Evolutionary conservation across 2,797 vertebrate genomes (phyloP).

Genomic region (Arremon aurantiirostris): DNA sequence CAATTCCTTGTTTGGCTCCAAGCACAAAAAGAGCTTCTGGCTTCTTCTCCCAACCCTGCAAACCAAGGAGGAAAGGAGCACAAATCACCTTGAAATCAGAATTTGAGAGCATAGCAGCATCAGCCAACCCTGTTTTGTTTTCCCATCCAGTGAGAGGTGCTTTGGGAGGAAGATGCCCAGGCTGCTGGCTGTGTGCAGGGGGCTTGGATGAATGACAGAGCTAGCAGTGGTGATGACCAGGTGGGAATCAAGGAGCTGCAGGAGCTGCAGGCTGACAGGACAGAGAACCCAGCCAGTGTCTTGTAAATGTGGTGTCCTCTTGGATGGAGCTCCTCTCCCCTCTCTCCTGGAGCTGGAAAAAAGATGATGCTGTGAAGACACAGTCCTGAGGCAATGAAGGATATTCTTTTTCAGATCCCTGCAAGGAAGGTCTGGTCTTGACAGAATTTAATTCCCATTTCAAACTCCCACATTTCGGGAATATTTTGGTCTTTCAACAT

Average conservation of each 20-base stretch:
- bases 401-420: background rate
- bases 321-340: background rate
- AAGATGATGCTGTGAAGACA: background rate
- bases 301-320: background rate
- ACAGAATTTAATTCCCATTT: background rate
- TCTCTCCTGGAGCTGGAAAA: background rate
- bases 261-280: background rate
- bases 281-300: background rate
- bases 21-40: slow-evolving; percentile 30
- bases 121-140: slow-evolving; percentile 24
- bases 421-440: background rate
- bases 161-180: background rate
- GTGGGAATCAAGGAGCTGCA: background rate
- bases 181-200: background rate
- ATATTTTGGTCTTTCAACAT: background rate
- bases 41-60: slow-evolving; percentile 16
- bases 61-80: slow-evolving; percentile 27
- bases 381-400: background rate
- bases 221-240: background rate
- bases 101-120: background rate
- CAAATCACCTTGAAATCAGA: slow-evolving; percentile 64
- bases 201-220: background rate
- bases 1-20: slow-evolving; percentile 49
- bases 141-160: background rate
- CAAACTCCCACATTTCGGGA: background rate